These are phyloP conservation scores for Peromyscus eremicus DNA, from an alignment of 2,797 vertebrate genomes.

Conservation along the genomic window DNA sequence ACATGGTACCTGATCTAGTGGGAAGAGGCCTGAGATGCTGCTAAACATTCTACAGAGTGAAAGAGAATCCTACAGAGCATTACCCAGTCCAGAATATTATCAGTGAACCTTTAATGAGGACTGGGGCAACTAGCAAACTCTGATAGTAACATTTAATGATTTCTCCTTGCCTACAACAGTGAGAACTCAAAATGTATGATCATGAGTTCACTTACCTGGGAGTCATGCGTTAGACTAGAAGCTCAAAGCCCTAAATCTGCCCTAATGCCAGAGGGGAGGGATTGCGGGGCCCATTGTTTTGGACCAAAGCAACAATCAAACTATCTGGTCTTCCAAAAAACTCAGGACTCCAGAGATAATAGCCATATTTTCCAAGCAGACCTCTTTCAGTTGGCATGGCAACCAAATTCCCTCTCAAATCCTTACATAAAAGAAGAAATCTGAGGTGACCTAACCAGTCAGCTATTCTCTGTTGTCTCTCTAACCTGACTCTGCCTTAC, in stretches of 20 bases:
- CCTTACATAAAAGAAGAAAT: slow-evolving; percentile 1
- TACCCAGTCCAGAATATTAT: not conserved
- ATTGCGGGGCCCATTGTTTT: not conserved
- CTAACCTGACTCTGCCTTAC: not conserved
- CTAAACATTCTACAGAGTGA: not conserved
- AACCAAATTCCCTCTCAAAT: slow-evolving; percentile 5
- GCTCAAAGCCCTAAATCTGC: not conserved
- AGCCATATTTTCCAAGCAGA: not conserved
- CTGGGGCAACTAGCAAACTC: not conserved
- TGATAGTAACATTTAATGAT: too few species aligned
- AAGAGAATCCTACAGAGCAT: not conserved
- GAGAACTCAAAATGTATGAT: not conserved
- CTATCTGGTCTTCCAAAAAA: not conserved
- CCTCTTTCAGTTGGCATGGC: slow-evolving; percentile 6
- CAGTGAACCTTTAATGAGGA: not conserved
- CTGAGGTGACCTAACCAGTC: not conserved
- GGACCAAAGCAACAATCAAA: not conserved
- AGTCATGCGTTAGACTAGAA: not conserved
- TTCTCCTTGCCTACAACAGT: not conserved
- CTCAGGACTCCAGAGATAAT: not conserved
- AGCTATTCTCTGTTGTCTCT: not conserved
- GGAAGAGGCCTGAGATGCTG: not conserved
- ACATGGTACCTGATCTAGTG: not conserved
- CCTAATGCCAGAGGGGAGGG: not conserved
- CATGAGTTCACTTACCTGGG: not conserved